Base-by-base conservation (phyloP, 2,888 invertebrate genomes). In the Lasius platythorax region DNA sequence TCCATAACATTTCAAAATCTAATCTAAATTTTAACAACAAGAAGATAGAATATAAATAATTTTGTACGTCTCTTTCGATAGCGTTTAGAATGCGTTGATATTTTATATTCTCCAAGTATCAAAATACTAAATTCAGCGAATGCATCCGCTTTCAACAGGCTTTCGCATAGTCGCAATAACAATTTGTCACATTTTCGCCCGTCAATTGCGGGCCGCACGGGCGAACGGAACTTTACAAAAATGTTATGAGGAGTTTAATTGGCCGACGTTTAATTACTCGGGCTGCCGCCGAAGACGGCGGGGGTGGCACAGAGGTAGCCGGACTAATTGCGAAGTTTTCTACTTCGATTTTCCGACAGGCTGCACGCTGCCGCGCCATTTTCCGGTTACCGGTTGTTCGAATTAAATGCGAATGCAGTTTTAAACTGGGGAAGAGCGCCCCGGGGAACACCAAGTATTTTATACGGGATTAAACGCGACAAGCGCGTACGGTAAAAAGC, bases 171-270 rank as follows among this genome's bases (percentile, higher is more conserved):
- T 40, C 56, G n/a, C 9, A 15, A 40, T 15, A 40, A 58, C 23
- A 40, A 43, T 33, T 30, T 4, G 53, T 58, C 58, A 46, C 72
- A 72, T 72, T 81, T 72, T 33, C 40, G 50, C n/a, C 56, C 76
- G 84, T 83, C 82, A 83, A 76, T 67, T 73, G 76, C 75, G 84
- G 82, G 66, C 85, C 86, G 88, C 88, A 68, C 83, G 89, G 88
- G 75, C 85, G 83, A 87, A 87, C 83, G 83, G 85, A 94, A 93
- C 91, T 94, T 94, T 92, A 91, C 90, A 93, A 94, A 94, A 94
- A 94, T 94, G 93, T 94, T 94, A 93, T 94, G 93, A 92, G 89
- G 92, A 92, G 91, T 93, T 93, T 92, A 93, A 94, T 93, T 94
- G 90, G 91, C 90, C 88, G 87, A 90, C 91, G 92, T 92, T 94